Percentiles rank a stretch among this genome's conserved stretches.
These are phyloP conservation scores for Ploceus nigricollis DNA, from an alignment of 2,113 vertebrate species.

Conservation along the genomic window DNA sequence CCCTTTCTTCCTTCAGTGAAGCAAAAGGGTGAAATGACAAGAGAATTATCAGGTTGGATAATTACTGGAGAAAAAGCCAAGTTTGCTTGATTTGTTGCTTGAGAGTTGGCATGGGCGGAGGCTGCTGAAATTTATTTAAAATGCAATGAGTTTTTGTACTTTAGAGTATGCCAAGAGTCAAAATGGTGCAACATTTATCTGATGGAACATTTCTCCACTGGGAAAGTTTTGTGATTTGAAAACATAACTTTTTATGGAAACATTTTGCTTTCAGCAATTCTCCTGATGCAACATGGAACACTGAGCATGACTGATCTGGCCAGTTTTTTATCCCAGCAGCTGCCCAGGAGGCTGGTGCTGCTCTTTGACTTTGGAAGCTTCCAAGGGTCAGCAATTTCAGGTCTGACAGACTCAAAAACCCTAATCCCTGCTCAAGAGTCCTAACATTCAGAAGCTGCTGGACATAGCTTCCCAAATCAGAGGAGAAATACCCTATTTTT, in stretches of 20 bases:
- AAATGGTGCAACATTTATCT: constrained; percentile 26
- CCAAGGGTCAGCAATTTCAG: background rate
- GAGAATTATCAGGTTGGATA: constrained; percentile 26
- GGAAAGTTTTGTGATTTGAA: constrained; percentile 20
- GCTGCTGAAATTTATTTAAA: constrained; percentile 37
- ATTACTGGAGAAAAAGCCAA: background rate
- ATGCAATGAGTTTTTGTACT: constrained; percentile 30
- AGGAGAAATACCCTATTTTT: background rate
- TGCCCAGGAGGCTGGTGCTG: background rate
- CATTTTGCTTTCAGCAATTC: background rate
- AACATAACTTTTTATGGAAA: constrained; percentile 40
- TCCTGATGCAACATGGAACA: background rate
- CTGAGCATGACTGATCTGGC: background rate
- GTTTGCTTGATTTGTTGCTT: constrained; percentile 16
- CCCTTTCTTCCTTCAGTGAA: background rate
- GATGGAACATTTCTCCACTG: constrained; percentile 44
- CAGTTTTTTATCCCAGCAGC: background rate
- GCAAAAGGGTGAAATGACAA: constrained; percentile 5
- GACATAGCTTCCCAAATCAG: background rate
- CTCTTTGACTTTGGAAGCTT: background rate
- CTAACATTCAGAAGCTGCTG: background rate
- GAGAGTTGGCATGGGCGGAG: constrained; percentile 10
- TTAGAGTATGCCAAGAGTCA: constrained; percentile 30
- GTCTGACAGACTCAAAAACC: background rate
- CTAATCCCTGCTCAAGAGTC: background rate